These are phyloP conservation scores for Loriculus beryllinus DNA, from an alignment of 2,797 vertebrate species.

Conservation along the genomic window DNA sequence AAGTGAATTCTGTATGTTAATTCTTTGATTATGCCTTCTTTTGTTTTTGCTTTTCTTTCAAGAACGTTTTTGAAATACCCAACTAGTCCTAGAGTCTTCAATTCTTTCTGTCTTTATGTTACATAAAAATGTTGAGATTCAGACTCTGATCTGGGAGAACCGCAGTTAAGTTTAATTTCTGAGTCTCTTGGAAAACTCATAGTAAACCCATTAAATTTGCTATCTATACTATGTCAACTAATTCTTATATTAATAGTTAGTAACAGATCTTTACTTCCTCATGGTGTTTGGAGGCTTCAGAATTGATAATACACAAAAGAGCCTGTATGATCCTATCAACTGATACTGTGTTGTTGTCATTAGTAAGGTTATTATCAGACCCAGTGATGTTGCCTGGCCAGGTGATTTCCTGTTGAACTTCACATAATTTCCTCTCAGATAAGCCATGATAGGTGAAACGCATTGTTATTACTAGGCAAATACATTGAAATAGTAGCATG, in stretches of 20 bases:
- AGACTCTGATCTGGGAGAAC: neutral
- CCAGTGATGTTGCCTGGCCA: neutral
- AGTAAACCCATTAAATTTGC: neutral
- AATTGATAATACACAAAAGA: neutral
- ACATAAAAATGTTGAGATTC: neutral
- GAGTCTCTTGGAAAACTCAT: neutral
- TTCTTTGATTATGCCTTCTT: neutral
- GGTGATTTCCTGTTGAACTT: neutral
- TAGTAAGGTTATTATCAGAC: neutral
- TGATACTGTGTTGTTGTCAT: accelerated
- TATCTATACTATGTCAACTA: neutral
- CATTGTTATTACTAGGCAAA: neutral
- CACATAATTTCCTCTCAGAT: neutral
- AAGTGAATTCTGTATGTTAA: neutral
- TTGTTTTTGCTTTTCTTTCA: neutral
- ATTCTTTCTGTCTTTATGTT: neutral
- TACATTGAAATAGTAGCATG: neutral
- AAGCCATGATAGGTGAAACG: neutral
- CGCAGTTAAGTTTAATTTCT: neutral
- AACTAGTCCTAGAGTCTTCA: neutral
- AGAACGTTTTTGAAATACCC: neutral
- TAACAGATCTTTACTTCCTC: neutral
- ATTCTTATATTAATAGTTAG: neutral
- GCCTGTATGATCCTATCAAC: neutral
- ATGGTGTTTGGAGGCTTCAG: neutral